These are phyloP conservation scores for Acanthornis magna DNA, from an alignment of 2,797 vertebrate genomes.

Conservation along the genomic window DNA sequence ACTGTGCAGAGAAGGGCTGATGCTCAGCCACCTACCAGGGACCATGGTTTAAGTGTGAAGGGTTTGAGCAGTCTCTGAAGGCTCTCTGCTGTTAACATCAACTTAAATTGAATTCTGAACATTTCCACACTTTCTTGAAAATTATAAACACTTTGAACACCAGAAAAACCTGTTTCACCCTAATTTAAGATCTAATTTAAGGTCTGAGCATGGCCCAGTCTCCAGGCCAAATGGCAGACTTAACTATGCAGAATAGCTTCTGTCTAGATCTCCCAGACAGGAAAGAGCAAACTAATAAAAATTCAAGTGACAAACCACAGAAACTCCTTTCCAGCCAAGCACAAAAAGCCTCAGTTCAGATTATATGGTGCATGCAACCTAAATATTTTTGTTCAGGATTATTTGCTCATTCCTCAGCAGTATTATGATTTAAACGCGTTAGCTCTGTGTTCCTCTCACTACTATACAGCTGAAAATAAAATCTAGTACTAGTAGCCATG, in stretches of 20 bases:
- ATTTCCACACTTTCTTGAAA: not conserved
- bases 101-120: not conserved
- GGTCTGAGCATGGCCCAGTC: not conserved
- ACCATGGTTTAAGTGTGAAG: rapidly evolving
- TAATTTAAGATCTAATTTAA: not conserved
- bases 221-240: not conserved
- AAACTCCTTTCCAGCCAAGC: not conserved
- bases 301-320: not conserved
- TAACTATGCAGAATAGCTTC: not conserved
- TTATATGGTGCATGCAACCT: not conserved
- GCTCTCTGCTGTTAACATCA: not conserved
- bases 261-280: not conserved
- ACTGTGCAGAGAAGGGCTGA: not conserved
- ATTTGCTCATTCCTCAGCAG: slow-evolving; percentile 70
- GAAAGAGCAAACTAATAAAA: not conserved
- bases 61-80: not conserved
- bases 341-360: not conserved
- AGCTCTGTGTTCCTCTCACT: slow-evolving; percentile 70
- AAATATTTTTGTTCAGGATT: slow-evolving; percentile 67
- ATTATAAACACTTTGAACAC: not conserved
- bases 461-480: slow-evolving; percentile 78
- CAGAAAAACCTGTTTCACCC: not conserved
- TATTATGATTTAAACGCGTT: slow-evolving; percentile 77
- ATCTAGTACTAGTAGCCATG: slow-evolving; percentile 85
- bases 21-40: not conserved